Percentiles rank a stretch among this genome's conserved stretches.
Evolutionary conservation across 2,113 vertebrate genomes (phyloP).

Genomic region (Felis catus): F.catus_Fca126_mat1.0 CM031416.1:73924001-73924500

Average conservation of each 20-base stretch:
- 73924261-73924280: neutral
- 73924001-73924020: neutral
- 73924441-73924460: neutral
- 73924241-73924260: neutral
- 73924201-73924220: neutral
- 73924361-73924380: neutral
- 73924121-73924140: neutral
- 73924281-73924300: neutral
- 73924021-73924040: neutral
- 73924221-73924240: neutral
- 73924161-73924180: neutral
- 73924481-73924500: neutral
- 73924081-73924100: neutral
- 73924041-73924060: fast-evolving
- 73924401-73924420: neutral
- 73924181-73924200: neutral
- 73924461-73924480: slow-evolving; percentile 11
- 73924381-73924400: neutral
- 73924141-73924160: neutral
- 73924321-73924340: neutral
- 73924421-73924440: neutral
- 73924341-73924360: neutral
- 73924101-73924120: neutral
- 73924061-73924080: neutral
- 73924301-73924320: neutral